Evolutionary conservation across 2,888 invertebrate genomes (phyloP), one percentile per base, ranked within the genome.

Genomic region (Caenorhabditis becei): DNA sequence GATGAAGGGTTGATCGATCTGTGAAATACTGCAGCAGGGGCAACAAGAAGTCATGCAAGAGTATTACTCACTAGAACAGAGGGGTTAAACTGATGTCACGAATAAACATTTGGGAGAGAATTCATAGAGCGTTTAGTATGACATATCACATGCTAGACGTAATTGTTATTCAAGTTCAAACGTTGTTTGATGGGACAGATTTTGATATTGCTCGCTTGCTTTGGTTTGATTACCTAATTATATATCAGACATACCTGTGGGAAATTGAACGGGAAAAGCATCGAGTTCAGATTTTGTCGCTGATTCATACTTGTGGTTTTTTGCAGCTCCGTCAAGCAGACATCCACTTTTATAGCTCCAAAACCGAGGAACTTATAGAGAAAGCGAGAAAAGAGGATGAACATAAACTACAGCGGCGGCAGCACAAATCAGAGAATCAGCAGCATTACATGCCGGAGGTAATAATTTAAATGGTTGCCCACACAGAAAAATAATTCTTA

Each of bases 291-390:
- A 62, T 18, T 18, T 1, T 26, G 10, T 8, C 8, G 5, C 18
- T 26, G 26, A 41, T 20, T 47, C 47, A 62, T 24, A n/a, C n/a
- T n/a, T n/a, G n/a, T n/a, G n/a, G n/a, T 11, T 7, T 7, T 44
- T 80, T 80, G 41, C 74, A 80, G 80, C 67, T 58, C 18, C 74
- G 71, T 1, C 51, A 80, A n/a, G 51, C 62, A 18, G 74, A 80
- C 32, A 49, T 80, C 7, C 61, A 28, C n/a, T 74, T 65, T 69
- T 80, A 69, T 63, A 51, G 20, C 16, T 62, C 49, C 18, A 80
- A 80, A 53, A 35, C 62, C 2, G 59, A 80, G 7, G 69, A 80
- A 63, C 56, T 80, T 24, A 58, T 78, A 26, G 61, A 72, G 51
- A 79, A 67, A 56, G 66, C 79, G 11, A 41, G 28, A 18, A 72